Conservation (phyloP, 1,140 invertebrate genomes). For the Cotesia glomerata region DNA sequence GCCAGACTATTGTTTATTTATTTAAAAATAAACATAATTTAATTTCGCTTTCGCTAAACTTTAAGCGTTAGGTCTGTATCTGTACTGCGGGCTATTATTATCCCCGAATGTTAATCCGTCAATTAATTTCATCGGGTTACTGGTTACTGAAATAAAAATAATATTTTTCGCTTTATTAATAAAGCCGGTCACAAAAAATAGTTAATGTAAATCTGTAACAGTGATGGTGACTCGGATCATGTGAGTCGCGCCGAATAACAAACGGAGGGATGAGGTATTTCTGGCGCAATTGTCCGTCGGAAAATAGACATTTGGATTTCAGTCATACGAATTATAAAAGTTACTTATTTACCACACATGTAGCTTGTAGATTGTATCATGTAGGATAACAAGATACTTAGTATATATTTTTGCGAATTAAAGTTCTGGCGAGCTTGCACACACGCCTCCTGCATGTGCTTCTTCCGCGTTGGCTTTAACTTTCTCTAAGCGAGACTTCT, state of each 20-base stretch:
- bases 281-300: slow-evolving; percentile 60
- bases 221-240: slow-evolving; percentile 40
- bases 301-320: slow-evolving; percentile 55
- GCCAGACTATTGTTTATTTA: too few species aligned
- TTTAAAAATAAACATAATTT: too few species aligned
- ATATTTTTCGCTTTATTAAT: too few species aligned
- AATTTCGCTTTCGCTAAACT: too few species aligned
- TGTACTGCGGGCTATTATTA: too few species aligned
- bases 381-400: too few species aligned
- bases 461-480: slow-evolving; percentile 21
- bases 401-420: slow-evolving; percentile 38
- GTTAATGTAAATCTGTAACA: too few species aligned
- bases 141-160: background rate
- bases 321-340: slow-evolving; percentile 34
- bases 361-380: too few species aligned
- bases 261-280: slow-evolving; percentile 54
- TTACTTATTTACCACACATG: too few species aligned
- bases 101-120: too few species aligned
- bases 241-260: slow-evolving; percentile 56
- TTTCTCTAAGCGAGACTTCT: background rate
- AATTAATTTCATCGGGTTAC: too few species aligned
- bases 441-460: slow-evolving; percentile 35
- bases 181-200: background rate
- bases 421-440: slow-evolving; percentile 33
- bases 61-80: too few species aligned